phyloP scores from a whole-genome alignment of 2,113 vertebrate genomes.

The Rhabdornis inornatus region DNA sequence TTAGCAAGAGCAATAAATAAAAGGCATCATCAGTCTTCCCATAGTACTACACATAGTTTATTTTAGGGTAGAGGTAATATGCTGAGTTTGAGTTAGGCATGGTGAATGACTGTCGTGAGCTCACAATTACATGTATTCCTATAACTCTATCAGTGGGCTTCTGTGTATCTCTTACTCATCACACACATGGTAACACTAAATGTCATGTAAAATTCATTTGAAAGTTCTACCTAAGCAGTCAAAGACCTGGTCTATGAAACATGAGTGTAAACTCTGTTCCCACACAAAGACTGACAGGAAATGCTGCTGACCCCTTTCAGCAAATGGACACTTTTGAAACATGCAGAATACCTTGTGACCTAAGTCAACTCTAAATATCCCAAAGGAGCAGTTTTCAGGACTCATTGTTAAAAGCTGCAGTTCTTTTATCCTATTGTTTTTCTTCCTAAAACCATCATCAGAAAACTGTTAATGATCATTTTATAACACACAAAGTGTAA shows the following conservation, averaged over 20 bases:
- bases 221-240: neutral
- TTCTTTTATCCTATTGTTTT: neutral
- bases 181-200: accelerated
- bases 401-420: neutral
- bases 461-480: neutral
- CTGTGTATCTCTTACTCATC: neutral
- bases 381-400: neutral
- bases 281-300: neutral
- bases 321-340: neutral
- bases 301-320: neutral
- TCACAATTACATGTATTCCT: neutral
- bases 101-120: neutral
- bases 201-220: neutral
- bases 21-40: neutral
- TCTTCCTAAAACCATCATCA: neutral
- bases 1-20: neutral
- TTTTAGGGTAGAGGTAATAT: neutral
- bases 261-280: neutral
- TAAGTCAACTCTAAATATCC: neutral
- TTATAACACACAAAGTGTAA: neutral
- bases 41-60: neutral
- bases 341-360: neutral
- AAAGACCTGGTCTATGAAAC: neutral
- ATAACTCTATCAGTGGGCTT: neutral
- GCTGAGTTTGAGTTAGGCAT: neutral